These are phyloP conservation scores for Trinectes maculatus DNA, from an alignment of 2,113 vertebrate species.

Conservation along the genomic window DNA sequence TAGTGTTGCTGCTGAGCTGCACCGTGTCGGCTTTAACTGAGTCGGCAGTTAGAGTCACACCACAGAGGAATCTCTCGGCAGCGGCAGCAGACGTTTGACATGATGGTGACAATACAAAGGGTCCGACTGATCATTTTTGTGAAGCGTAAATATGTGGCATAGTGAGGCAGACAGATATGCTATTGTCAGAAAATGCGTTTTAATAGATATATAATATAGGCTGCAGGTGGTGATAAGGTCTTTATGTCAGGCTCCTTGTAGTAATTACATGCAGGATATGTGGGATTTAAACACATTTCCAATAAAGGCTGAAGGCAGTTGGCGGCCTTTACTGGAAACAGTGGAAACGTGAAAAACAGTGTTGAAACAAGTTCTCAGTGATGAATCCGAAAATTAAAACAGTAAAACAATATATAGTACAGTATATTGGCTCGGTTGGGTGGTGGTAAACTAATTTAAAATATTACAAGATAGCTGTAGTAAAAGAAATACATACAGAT, in stretches of 20 bases:
- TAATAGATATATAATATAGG: too few relatives aligned
- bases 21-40: conserved; percentile 46
- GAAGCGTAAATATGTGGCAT: neutral
- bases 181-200: neutral
- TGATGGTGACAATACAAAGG: conserved; percentile 2
- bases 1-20: conserved; percentile 10
- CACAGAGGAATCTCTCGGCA: conserved; percentile 47
- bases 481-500: neutral
- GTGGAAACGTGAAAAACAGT: neutral
- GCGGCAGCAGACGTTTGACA: conserved; percentile 7
- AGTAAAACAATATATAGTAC: neutral
- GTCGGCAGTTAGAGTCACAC: conserved; percentile 29
- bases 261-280: conserved; percentile 3
- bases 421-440: too few relatives aligned
- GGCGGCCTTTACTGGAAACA: neutral
- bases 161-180: conserved; percentile 14
- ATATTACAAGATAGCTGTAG: neutral
- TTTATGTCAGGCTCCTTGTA: conserved; percentile 3
- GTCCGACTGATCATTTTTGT: neutral
- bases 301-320: neutral
- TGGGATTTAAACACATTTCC: neutral
- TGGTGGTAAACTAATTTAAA: neutral
- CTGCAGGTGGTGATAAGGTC: neutral
- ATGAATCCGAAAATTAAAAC: neutral
- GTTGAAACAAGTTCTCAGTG: neutral